A percentile compares a stretch with the other conserved stretches of the same genome.
Conservation (phyloP, 2,888 invertebrate species). For the Halictus ligatus region DNA sequence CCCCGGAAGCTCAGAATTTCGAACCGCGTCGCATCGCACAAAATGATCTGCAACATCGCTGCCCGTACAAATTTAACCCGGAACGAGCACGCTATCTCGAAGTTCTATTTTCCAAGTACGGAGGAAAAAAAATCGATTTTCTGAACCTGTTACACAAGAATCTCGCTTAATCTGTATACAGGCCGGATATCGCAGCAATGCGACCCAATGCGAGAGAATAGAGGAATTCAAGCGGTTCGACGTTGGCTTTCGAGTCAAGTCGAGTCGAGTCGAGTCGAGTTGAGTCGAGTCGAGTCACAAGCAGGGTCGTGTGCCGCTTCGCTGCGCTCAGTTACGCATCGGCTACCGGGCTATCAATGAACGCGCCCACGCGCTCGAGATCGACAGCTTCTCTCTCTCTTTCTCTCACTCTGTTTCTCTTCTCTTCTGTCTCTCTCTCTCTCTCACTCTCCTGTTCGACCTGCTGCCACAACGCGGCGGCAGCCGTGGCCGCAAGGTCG, state of each 20-base stretch:
- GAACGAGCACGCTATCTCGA: no score
- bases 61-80: no score
- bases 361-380: slow-evolving; percentile 75
- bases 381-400: slow-evolving; percentile 60
- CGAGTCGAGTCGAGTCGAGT: background rate
- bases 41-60: no score
- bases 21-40: no score
- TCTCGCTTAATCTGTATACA: background rate
- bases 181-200: background rate
- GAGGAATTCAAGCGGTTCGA: background rate
- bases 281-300: background rate
- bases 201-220: background rate
- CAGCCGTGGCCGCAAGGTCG: slow-evolving; percentile 67
- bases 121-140: no score
- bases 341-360: slow-evolving; percentile 77
- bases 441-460: slow-evolving; percentile 46
- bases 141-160: background rate
- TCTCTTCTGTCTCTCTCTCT: background rate
- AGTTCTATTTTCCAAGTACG: no score
- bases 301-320: slow-evolving; percentile 61
- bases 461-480: slow-evolving; percentile 32
- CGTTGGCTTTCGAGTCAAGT: background rate
- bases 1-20: no score
- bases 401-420: background rate
- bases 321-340: slow-evolving; percentile 72